Percentiles rank a stretch among this genome's conserved stretches.
phyloP scores from a whole-genome alignment of 2,797 vertebrate genomes.

The Clarias fuscus region DNA sequence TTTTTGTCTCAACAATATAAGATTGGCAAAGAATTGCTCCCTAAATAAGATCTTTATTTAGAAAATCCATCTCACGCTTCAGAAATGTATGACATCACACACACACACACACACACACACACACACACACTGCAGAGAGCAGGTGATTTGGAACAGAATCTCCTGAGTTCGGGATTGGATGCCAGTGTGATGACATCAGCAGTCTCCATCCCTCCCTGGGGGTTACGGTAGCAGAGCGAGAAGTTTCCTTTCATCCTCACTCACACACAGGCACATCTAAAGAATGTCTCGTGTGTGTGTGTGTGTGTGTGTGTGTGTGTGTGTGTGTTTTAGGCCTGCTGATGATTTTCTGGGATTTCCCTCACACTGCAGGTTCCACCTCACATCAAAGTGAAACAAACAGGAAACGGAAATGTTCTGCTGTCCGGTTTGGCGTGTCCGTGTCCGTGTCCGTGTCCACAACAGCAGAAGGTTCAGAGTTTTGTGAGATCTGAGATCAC shows the following conservation, averaged over 20 bases:
- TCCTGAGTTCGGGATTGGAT: constrained; percentile 43
- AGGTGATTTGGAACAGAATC: constrained; percentile 31
- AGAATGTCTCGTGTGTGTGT: background rate
- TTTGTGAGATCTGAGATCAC: background rate
- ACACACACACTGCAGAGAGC: constrained; percentile 8
- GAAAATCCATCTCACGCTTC: constrained; percentile 6
- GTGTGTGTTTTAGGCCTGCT: background rate
- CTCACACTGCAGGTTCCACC: background rate
- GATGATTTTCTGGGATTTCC: background rate
- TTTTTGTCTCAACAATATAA: background rate
- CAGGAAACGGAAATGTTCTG: background rate
- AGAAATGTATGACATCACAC: constrained; percentile 31
- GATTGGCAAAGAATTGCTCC: background rate
- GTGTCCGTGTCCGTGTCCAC: too few relatives aligned
- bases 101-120: constrained; percentile 31
- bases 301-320: constrained; percentile 11
- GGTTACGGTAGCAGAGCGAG: constrained; percentile 13
- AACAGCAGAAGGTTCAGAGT: background rate
- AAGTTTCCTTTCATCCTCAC: constrained; percentile 34
- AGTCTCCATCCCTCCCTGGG: constrained; percentile 31
- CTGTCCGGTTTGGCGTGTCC: too few relatives aligned
- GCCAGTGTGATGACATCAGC: constrained; percentile 47
- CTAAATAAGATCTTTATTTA: background rate
- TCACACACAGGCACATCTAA: constrained; percentile 32
- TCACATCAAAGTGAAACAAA: background rate